phyloP scores from a whole-genome alignment of 92 coral and sea anemone species.

The Galaxea fascicularis region DNA sequence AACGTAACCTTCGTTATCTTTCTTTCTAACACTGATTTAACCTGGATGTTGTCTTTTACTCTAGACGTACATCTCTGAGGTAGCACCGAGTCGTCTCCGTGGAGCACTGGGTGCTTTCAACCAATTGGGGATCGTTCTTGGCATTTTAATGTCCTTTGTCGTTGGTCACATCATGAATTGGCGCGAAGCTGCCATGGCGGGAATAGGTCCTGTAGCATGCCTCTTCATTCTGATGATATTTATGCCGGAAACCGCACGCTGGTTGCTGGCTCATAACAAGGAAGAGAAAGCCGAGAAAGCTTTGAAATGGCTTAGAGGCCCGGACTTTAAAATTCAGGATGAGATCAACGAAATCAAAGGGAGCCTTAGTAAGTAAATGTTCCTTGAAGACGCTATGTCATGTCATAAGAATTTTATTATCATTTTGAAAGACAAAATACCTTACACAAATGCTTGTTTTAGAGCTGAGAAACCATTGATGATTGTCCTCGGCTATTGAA shows the following conservation, averaged over 20 bases:
- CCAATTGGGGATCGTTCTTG: slow-evolving; percentile 76
- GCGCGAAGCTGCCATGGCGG: slow-evolving; percentile 83
- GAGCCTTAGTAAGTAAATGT: slow-evolving; percentile 65
- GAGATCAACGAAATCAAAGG: slow-evolving; percentile 72
- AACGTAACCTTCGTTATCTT: no score
- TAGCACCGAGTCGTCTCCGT: slow-evolving; percentile 73
- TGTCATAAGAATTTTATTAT: no score
- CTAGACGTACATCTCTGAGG: slow-evolving; percentile 84
- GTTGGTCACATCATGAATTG: slow-evolving; percentile 69
- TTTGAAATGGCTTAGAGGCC: slow-evolving; percentile 81
- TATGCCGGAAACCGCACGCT: slow-evolving; percentile 91
- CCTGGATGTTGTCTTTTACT: background rate
- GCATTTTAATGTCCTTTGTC: slow-evolving; percentile 71
- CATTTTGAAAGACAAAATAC: no score
- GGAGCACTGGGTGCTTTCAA: slow-evolving; percentile 81
- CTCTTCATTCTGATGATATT: slow-evolving; percentile 71
- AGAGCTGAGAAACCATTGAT: no score
- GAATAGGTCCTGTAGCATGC: slow-evolving; percentile 67
- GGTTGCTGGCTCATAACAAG: slow-evolving; percentile 76
- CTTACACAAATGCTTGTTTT: no score
- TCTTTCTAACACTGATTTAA: background rate
- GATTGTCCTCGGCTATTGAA: no score
- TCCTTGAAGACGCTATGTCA: background rate
- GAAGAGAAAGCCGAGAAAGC: slow-evolving; percentile 68
- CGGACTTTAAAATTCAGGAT: slow-evolving; percentile 57